These are phyloP conservation scores for Gadus chalcogrammus DNA, from an alignment of 2,113 vertebrate genomes.

Conservation along the genomic window DNA sequence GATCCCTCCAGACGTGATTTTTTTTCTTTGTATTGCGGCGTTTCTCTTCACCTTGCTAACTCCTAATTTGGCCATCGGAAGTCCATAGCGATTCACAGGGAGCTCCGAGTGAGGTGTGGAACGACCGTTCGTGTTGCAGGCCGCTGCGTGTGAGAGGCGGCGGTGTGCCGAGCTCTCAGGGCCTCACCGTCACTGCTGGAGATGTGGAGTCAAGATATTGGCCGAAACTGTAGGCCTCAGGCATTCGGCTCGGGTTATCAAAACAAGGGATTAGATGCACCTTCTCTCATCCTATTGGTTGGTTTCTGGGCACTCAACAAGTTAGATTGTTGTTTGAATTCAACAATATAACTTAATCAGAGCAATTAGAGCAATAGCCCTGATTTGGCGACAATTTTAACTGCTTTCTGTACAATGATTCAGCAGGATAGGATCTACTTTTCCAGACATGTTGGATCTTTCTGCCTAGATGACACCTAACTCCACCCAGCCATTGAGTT, in stretches of 20 bases:
- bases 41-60: background rate
- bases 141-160: slow-evolving; percentile 48
- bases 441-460: background rate
- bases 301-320: background rate
- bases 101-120: background rate
- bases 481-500: background rate
- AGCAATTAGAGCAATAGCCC: too few species aligned
- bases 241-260: slow-evolving; percentile 57
- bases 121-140: slow-evolving; percentile 8
- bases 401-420: too few species aligned
- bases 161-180: slow-evolving; percentile 52
- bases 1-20: background rate
- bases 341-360: background rate
- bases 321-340: background rate
- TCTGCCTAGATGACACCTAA: background rate
- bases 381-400: too few species aligned
- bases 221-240: slow-evolving; percentile 41
- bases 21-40: background rate
- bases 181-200: background rate
- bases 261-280: background rate
- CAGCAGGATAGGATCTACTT: background rate
- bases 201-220: slow-evolving; percentile 13
- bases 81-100: background rate
- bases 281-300: background rate
- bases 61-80: background rate